Percentiles rank a stretch among this genome's conserved stretches.
Conservation (phyloP, 2,888 invertebrate genomes). For the Coecobrya sp. region DNA sequence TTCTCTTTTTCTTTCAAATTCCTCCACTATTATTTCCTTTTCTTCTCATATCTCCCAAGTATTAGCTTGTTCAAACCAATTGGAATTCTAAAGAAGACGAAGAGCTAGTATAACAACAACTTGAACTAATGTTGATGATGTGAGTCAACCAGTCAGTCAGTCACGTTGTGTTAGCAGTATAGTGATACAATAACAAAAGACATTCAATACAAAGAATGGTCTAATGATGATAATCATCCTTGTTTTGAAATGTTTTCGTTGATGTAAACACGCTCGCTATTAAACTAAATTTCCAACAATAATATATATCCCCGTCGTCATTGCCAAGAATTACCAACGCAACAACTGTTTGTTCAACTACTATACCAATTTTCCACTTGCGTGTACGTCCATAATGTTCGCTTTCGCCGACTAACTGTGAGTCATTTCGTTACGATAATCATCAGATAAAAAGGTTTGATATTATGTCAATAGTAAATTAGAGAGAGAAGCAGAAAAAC, state of each 20-base stretch:
- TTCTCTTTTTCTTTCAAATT: neutral
- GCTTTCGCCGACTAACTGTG: neutral
- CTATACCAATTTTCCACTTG: neutral
- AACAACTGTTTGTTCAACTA: neutral
- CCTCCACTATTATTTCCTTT: neutral
- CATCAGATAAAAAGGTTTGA: neutral
- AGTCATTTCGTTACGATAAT: neutral
- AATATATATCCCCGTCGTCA: neutral
- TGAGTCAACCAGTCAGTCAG: constrained; percentile 4
- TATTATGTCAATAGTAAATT: neutral
- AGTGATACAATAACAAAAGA: neutral
- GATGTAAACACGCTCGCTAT: neutral
- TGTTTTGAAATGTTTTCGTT: neutral
- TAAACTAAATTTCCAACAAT: neutral
- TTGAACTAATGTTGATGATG: neutral
- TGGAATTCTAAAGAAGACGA: constrained; percentile 11
- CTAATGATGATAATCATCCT: constrained; percentile 2
- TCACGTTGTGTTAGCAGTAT: constrained; percentile 6
- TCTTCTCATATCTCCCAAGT: neutral
- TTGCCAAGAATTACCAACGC: neutral
- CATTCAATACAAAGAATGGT: neutral
- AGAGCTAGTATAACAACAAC: neutral
- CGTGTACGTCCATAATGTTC: neutral
- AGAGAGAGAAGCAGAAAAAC: neutral
- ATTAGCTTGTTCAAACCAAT: neutral